A percentile compares a stretch with the other conserved stretches of the same genome.
These are phyloP conservation scores for Orthonevra nobilis DNA, from an alignment of 2,888 invertebrate genomes.

Conservation along the genomic window DNA sequence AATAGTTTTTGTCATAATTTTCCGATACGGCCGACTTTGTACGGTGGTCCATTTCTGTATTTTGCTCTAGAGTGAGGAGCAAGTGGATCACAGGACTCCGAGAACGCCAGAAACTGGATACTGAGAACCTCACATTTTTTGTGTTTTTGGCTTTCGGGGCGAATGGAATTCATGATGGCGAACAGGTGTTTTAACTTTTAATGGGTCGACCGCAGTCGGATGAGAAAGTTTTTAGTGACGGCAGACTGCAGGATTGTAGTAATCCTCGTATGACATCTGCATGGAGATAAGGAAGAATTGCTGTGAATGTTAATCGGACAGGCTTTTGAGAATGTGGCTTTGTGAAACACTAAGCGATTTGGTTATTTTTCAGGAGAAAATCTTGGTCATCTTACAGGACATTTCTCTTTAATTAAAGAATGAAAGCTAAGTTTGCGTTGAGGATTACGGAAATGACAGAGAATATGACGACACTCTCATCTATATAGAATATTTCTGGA, in stretches of 20 bases:
- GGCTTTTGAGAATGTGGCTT: too few relatives aligned
- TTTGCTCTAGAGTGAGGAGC: neutral
- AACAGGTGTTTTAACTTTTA: constrained; percentile 69
- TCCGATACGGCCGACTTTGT: too few relatives aligned
- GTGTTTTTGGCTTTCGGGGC: constrained; percentile 23
- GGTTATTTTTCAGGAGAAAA: too few relatives aligned
- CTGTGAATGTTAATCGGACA: too few relatives aligned
- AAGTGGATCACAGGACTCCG: neutral
- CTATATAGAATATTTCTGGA: too few relatives aligned
- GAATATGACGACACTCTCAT: too few relatives aligned
- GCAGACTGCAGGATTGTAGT: neutral
- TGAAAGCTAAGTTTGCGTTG: too few relatives aligned
- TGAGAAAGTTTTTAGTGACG: constrained; percentile 22
- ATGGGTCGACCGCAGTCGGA: constrained; percentile 52
- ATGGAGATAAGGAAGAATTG: neutral
- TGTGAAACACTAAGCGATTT: too few relatives aligned
- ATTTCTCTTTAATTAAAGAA: too few relatives aligned
- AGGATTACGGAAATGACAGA: too few relatives aligned
- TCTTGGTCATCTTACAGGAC: too few relatives aligned
- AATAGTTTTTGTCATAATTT: constrained; percentile 65
- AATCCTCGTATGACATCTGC: constrained; percentile 25
- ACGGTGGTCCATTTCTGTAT: too few relatives aligned
- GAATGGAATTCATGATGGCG: constrained; percentile 55
- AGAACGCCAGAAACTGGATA: neutral
- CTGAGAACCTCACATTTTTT: constrained; percentile 15